Evolutionary conservation across 2,888 invertebrate species (phyloP), one percentile per base, ranked within the genome.

Genomic region (Dinocampus coccinellae): DNA sequence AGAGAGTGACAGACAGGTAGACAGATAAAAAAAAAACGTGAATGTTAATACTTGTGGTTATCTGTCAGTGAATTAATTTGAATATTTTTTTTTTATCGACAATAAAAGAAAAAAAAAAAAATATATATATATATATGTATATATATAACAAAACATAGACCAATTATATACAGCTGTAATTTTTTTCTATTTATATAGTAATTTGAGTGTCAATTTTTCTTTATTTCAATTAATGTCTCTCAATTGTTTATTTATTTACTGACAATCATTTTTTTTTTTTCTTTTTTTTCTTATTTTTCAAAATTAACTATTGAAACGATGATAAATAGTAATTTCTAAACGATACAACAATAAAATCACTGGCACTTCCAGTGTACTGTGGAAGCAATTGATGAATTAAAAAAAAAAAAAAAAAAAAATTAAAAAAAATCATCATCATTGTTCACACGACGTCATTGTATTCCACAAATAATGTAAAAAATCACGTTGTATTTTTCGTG

Each of bases 21-120:
- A n/a, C n/a, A n/a, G n/a, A n/a, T n/a, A n/a, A n/a, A n/a, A n/a
- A n/a, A n/a, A n/a, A 85, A 85, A 85, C 84, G 83, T 84, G 84
- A 85, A 85, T 84, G 83, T 86, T n/a, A 87, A 86, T 87, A 87
- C 86, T 86, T 86, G 86, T 84, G 85, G 60, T 84, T 86, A 84
- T 83, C 83, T 81, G 84, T 82, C 81, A 81, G 75, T 74, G 73
- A 75, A 77, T 78, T 75, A 42, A 16, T 9, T 34, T 62, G 57
- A 7, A 29, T 29, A 36, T 64, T 69, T 70, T 68, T 63, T 61
- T 75, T 69, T 70, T 63, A 57, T 57, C 55, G 52, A 13, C 34
- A 64, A 57, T 53, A 29, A 22, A 55, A 16, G 34, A n/a, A n/a
- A 9, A 29, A 2, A 29, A 69, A 36, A 33, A n/a, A n/a, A n/a